phyloP scores from a whole-genome alignment of 2,113 vertebrate species.

The Halcyon senegalensis region DNA sequence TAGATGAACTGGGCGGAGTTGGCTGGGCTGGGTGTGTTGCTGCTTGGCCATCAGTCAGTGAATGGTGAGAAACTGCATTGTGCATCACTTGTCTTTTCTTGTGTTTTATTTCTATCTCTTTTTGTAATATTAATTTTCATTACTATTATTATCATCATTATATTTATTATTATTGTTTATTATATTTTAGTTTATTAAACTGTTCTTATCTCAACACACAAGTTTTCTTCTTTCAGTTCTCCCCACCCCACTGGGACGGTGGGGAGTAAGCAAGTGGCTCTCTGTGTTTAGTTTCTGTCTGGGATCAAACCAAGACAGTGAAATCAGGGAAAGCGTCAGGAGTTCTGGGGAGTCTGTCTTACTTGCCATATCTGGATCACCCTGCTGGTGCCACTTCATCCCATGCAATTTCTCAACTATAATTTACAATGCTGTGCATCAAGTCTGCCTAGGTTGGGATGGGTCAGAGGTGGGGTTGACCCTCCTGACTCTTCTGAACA shows the following conservation, averaged over 20 bases:
- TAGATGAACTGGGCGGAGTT: neutral
- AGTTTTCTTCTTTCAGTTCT: neutral
- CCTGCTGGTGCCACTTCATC: neutral
- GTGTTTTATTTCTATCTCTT: neutral
- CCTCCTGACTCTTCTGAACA: neutral
- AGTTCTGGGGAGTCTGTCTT: neutral
- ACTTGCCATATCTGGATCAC: rapidly evolving
- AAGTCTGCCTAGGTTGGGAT: neutral
- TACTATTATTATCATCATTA: neutral
- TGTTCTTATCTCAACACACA: no score
- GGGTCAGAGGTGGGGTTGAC: rapidly evolving
- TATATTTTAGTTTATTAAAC: no score
- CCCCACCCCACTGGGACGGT: neutral
- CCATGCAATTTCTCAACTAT: neutral
- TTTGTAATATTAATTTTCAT: neutral
- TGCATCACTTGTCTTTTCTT: neutral
- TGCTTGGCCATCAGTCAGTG: neutral
- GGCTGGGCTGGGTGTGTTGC: neutral
- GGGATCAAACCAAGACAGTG: neutral
- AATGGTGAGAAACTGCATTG: neutral
- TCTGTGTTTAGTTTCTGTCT: neutral
- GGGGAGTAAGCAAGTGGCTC: neutral
- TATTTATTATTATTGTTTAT: neutral
- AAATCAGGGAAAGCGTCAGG: rapidly evolving
- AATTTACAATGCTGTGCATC: neutral